A percentile compares a stretch with the other conserved stretches of the same genome.
These are phyloP conservation scores for Empis stercorea DNA, from an alignment of 2,888 invertebrate species.

Conservation along the genomic window DNA sequence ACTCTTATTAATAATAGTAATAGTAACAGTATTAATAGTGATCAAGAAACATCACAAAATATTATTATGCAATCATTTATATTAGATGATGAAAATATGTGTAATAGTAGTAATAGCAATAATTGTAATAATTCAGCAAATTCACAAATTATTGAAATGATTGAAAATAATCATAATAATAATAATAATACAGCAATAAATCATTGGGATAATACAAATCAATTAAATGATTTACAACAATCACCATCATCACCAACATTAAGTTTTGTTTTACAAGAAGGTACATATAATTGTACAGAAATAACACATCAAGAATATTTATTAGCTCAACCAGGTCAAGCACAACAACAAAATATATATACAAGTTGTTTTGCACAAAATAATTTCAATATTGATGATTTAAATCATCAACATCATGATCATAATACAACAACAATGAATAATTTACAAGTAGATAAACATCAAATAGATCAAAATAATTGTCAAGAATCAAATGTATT, in stretches of 20 bases:
- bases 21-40: too few species aligned
- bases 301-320: background rate
- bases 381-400: conserved; percentile 2
- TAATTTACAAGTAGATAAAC: too few species aligned
- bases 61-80: too few species aligned
- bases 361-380: conserved; percentile 14
- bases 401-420: background rate
- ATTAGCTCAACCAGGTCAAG: background rate
- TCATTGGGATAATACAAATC: background rate
- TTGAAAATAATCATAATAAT: too few species aligned
- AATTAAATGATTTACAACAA: background rate
- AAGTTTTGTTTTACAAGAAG: background rate
- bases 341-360: conserved; percentile 9
- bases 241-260: background rate
- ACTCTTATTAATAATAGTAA: too few species aligned
- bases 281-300: background rate
- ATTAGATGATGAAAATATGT: too few species aligned
- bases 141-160: too few species aligned
- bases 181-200: too few species aligned
- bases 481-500: background rate
- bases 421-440: conserved; percentile 1
- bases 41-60: too few species aligned
- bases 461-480: background rate
- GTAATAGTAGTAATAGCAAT: too few species aligned
- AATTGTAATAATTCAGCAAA: too few species aligned